Evolutionary conservation across 2,797 vertebrate genomes (phyloP).

Genomic region (Apogon hyalosoma): DNA sequence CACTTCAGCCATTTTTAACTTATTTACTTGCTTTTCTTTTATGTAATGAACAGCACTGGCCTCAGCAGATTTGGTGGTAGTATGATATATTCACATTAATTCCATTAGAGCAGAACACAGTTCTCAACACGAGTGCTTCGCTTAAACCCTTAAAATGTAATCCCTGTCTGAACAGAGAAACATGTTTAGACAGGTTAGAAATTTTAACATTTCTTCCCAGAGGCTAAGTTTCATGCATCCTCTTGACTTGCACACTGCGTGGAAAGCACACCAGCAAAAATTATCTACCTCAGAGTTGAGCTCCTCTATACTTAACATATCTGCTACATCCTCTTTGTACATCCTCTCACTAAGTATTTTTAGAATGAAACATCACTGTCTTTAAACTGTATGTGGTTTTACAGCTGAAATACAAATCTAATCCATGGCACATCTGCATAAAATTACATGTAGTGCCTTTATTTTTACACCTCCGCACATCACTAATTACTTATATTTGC

Average conservation of each 20-base stretch:
- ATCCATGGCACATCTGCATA: background rate
- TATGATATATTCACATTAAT: constrained; percentile 6
- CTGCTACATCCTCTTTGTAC: constrained; percentile 3
- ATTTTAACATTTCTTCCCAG: constrained; percentile 11
- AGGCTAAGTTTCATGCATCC: background rate
- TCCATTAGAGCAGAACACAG: background rate
- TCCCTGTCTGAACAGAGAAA: constrained; percentile 1
- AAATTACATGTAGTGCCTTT: background rate
- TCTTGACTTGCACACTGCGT: constrained; percentile 11
- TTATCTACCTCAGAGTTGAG: background rate
- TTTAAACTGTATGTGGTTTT: background rate
- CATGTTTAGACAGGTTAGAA: constrained; percentile 30
- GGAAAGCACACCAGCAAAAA: constrained; percentile 15
- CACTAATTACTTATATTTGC: background rate
- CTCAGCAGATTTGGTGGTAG: background rate
- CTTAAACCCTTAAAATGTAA: background rate
- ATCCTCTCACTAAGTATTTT: background rate
- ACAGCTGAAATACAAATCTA: background rate
- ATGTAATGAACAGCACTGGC: background rate
- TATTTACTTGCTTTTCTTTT: no score
- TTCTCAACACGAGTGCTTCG: background rate
- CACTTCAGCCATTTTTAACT: no score
- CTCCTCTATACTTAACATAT: constrained; percentile 11
- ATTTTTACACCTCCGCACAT: background rate
- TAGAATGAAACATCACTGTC: background rate